phyloP scores from a whole-genome alignment of 1,140 invertebrate genomes.

The Hetaerina americana region DNA sequence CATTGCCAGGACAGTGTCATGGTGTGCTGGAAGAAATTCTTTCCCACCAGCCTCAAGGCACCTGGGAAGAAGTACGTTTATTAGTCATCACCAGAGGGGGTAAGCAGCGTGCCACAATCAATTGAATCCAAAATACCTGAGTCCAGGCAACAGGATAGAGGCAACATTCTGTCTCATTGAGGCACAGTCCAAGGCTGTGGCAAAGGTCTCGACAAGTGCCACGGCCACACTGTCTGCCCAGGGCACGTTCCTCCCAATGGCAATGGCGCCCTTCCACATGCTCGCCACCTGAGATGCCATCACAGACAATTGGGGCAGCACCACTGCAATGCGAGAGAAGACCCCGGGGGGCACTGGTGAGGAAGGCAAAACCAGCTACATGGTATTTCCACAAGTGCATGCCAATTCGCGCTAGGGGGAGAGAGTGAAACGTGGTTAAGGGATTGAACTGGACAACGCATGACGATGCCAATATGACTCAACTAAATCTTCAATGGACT shows the following conservation, averaged over 20 bases:
- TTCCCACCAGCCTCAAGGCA: slow-evolving; percentile 34
- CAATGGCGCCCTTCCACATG: not conserved
- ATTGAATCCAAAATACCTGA: slow-evolving; percentile 23
- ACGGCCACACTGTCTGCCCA: slow-evolving; percentile 32
- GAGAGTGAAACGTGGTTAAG: too few species aligned
- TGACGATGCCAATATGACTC: too few species aligned
- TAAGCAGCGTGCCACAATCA: not conserved
- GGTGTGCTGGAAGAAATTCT: slow-evolving; percentile 32
- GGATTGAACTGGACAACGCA: too few species aligned
- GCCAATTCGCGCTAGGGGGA: too few species aligned
- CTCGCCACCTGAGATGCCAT: slow-evolving; percentile 39
- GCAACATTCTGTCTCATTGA: slow-evolving; percentile 35
- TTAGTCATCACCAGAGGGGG: not conserved
- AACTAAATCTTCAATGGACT: too few species aligned
- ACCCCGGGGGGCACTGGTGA: too few species aligned
- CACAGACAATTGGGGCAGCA: slow-evolving; percentile 44
- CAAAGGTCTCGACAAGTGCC: slow-evolving; percentile 51
- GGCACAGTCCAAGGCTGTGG: slow-evolving; percentile 46
- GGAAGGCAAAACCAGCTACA: too few species aligned
- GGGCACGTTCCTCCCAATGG: not conserved
- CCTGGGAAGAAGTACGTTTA: slow-evolving; percentile 17
- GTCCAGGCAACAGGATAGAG: slow-evolving; percentile 32
- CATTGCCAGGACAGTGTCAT: slow-evolving; percentile 34
- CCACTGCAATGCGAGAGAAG: slow-evolving; percentile 45
- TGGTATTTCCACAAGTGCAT: too few species aligned